These are phyloP conservation scores for Torymus aiolomorphi DNA, from an alignment of 2,888 invertebrate species.

Conservation along the genomic window DNA sequence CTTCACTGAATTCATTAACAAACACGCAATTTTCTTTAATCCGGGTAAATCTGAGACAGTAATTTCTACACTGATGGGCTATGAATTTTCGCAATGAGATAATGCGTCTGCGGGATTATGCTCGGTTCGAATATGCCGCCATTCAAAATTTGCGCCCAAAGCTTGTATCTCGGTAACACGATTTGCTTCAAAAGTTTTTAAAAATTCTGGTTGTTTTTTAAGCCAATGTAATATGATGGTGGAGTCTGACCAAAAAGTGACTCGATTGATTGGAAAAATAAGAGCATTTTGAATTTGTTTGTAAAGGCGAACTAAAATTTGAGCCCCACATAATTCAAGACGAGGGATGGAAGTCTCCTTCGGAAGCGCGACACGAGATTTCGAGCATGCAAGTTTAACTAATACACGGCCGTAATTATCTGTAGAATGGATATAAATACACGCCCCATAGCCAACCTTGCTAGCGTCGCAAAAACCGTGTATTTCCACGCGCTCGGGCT, in stretches of 20 bases:
- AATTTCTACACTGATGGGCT: not conserved
- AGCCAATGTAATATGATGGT: no score
- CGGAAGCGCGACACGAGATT: not conserved
- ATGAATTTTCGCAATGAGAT: not conserved
- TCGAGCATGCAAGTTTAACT: not conserved
- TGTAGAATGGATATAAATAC: not conserved
- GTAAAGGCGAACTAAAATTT: no score
- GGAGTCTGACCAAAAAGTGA: no score
- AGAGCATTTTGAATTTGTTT: no score
- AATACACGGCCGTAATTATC: not conserved
- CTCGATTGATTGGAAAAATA: no score
- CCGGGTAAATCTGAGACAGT: not conserved
- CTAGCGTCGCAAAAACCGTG: conserved; percentile 20
- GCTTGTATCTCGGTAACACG: not conserved
- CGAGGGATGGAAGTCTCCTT: not conserved
- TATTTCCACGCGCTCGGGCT: no score
- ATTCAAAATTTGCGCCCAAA: not conserved
- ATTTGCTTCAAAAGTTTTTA: not conserved
- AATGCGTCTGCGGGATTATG: not conserved
- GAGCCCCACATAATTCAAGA: not conserved
- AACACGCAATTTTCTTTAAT: not conserved
- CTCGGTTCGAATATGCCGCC: not conserved
- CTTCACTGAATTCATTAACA: not conserved
- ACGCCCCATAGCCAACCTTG: not conserved
- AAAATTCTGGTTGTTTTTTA: not conserved